A percentile compares a stretch with the other conserved stretches of the same genome.
Evolutionary conservation across 1,140 invertebrate genomes (phyloP).

Genomic region (Drosophila truncata): DNA sequence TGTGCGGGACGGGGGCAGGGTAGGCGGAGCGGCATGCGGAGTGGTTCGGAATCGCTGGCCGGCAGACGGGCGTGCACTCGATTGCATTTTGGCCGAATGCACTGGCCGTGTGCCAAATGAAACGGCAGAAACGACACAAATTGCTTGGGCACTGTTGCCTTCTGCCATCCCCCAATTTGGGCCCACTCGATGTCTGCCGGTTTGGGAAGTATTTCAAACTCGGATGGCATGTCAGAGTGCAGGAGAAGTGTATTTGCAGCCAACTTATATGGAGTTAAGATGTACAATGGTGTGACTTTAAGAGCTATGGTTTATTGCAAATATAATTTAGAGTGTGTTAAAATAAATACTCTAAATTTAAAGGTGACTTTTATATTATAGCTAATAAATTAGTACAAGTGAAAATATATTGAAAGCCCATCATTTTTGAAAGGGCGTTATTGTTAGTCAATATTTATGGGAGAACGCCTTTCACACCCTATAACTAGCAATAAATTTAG

Average conservation of each 20-base stretch:
- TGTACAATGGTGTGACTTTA: background rate
- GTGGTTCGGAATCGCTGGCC: slow-evolving; percentile 3
- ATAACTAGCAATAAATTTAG: background rate
- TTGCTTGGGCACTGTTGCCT: slow-evolving; percentile 42
- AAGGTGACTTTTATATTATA: background rate
- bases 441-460: background rate
- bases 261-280: background rate
- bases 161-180: slow-evolving; percentile 3
- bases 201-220: slow-evolving; percentile 15
- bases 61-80: slow-evolving; percentile 63
- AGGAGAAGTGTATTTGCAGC: background rate
- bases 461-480: background rate
- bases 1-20: slow-evolving; percentile 12
- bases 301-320: background rate
- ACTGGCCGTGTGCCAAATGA: slow-evolving; percentile 67
- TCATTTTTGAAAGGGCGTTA: background rate
- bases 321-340: background rate
- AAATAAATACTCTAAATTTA: background rate
- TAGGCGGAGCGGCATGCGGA: background rate
- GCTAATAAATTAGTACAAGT: background rate
- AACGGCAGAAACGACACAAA: slow-evolving; percentile 50
- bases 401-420: background rate
- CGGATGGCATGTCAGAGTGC: slow-evolving; percentile 19
- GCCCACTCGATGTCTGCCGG: slow-evolving; percentile 30
- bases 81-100: slow-evolving; percentile 69